Conservation (phyloP, 64 coral and sea anemone species). For the Porites australiensis region DNA sequence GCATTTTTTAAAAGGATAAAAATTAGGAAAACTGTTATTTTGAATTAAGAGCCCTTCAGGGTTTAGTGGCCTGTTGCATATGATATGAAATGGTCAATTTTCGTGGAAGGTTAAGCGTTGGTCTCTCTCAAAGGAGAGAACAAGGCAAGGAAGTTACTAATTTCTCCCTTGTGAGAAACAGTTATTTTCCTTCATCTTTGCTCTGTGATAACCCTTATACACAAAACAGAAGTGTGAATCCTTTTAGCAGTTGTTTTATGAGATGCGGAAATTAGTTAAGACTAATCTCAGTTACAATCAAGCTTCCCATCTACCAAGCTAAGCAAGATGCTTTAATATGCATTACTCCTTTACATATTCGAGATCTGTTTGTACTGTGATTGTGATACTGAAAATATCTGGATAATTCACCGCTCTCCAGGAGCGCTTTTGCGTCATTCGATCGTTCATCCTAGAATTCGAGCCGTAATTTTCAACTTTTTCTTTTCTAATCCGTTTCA, state of each 20-base stretch:
- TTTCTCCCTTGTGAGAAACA: neutral
- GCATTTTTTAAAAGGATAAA: neutral
- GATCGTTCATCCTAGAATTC: too few relatives aligned
- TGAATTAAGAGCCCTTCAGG: neutral
- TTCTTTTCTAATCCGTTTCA: too few relatives aligned
- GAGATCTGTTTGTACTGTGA: neutral
- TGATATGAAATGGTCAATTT: neutral
- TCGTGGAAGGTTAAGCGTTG: neutral
- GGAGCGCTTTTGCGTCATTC: neutral
- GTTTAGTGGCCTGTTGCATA: neutral
- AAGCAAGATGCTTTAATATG: neutral
- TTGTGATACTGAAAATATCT: neutral
- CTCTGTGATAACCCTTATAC: neutral
- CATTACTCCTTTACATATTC: neutral
- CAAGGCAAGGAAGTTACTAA: neutral
- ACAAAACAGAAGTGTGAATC: neutral
- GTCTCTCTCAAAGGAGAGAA: neutral
- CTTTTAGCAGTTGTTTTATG: slow-evolving; percentile 16
- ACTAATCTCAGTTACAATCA: neutral
- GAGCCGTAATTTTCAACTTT: too few relatives aligned
- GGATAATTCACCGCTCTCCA: neutral
- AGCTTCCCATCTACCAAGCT: neutral
- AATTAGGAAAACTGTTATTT: neutral
- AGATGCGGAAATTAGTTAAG: slow-evolving; percentile 25
- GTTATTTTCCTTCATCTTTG: neutral